Evolutionary conservation across 2,113 vertebrate species (phyloP).

Genomic region (Rana temporaria): DNA sequence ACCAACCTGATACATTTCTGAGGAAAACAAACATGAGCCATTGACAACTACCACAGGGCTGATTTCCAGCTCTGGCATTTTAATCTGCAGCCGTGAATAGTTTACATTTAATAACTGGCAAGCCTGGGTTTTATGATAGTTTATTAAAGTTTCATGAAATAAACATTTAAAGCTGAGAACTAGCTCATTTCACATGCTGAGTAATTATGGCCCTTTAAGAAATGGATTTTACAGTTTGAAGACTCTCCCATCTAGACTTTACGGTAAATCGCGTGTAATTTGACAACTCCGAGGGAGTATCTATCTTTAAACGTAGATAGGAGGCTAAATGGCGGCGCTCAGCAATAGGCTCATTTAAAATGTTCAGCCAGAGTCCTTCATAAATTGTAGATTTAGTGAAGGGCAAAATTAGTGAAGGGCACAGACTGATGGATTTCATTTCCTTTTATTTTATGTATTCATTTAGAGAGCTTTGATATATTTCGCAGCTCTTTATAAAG

Average conservation of each 20-base stretch:
- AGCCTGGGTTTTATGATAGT: conserved; percentile 10
- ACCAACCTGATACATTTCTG: conserved; percentile 30
- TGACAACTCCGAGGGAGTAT: conserved; percentile 13
- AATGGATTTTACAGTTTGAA: conserved; percentile 27
- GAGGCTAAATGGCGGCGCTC: not conserved
- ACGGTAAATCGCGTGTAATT: conserved; percentile 36
- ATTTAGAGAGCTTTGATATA: too few relatives aligned
- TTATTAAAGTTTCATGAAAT: conserved; percentile 45
- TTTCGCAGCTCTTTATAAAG: too few relatives aligned
- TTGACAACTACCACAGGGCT: not conserved
- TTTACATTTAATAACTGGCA: conserved; percentile 14
- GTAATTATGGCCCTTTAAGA: conserved; percentile 39
- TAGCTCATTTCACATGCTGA: conserved; percentile 21
- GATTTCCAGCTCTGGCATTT: not conserved
- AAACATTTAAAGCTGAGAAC: conserved; percentile 11
- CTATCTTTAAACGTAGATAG: conserved; percentile 14
- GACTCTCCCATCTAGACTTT: not conserved
- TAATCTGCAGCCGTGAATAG: conserved; percentile 3
- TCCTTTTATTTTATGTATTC: too few relatives aligned
- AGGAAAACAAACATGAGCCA: conserved; percentile 25
- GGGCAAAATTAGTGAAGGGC: too few relatives aligned
- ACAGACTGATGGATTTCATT: too few relatives aligned
- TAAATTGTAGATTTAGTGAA: too few relatives aligned
- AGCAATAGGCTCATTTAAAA: not conserved
- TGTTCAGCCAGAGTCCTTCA: not conserved